Percentiles rank a stretch among this genome's conserved stretches.
Evolutionary conservation across 2,797 vertebrate species (phyloP).

Genomic region (Glyptemys insculpta): DNA sequence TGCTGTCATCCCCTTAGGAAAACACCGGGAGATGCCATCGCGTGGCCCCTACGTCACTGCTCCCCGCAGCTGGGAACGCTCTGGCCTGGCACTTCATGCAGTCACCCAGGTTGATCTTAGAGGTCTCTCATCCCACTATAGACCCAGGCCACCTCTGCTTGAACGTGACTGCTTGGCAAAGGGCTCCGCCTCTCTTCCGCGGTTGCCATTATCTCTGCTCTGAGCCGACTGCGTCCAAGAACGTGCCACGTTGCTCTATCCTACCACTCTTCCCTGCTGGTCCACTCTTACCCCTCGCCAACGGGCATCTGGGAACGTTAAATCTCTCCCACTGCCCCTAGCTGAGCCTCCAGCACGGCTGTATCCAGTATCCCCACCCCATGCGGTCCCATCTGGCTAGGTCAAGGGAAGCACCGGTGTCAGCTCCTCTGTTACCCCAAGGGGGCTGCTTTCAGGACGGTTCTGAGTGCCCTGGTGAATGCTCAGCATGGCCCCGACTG

Average conservation of each 20-base stretch:
- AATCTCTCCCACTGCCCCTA: neutral
- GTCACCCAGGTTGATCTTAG: too few relatives aligned
- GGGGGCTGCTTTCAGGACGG: neutral
- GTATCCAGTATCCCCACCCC: neutral
- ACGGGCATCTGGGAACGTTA: rapidly evolving
- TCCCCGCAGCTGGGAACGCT: neutral
- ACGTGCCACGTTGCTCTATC: neutral
- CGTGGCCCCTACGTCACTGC: neutral
- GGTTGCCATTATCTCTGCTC: neutral
- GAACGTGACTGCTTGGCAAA: neutral
- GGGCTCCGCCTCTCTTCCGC: neutral
- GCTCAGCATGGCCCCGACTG: neutral
- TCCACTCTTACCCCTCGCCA: neutral
- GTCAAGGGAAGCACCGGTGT: neutral
- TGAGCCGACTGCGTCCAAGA: neutral
- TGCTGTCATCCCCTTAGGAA: neutral
- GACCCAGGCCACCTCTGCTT: too few relatives aligned
- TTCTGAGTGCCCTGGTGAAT: neutral
- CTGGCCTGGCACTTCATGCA: neutral
- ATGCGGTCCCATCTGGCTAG: neutral
- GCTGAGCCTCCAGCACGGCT: neutral
- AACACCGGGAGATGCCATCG: neutral
- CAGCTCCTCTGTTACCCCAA: neutral
- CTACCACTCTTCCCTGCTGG: neutral
- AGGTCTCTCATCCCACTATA: too few relatives aligned